Evolutionary conservation across 2,113 vertebrate genomes (phyloP), one percentile per base, ranked within the genome.

Genomic region (Caranx melampygus): DNA sequence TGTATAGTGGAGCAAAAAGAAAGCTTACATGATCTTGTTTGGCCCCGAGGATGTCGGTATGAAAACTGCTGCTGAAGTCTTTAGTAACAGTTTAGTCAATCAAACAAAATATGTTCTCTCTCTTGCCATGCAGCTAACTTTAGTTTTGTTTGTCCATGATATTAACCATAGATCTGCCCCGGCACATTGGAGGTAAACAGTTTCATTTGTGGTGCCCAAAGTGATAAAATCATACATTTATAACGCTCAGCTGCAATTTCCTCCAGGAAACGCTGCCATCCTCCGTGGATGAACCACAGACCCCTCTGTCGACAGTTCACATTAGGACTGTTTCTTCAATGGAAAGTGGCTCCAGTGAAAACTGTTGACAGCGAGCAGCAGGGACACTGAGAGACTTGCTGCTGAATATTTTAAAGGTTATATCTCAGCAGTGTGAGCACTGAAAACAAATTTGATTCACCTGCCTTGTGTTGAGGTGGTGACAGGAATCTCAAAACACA

Each of bases 281-380:
- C 3, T 26, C 65, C 60, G 3, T 35, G 42, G 76, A 75, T 75
- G 21, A 70, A 75, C 71, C 65, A 16, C 65, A 79, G 52, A 70
- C 20, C n/a, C 47, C 16, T 0, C 40, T 58, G 82, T 73, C 75
- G 49, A 59, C 58, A 45, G 33, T 70, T 81, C 42, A 10, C 18
- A 45, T 9, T 5, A 26, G 26, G 33, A 64, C 42, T 35, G 34
- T 18, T 72, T 70, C 37, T 65, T 51, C n/a, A 47, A 9, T 4
- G 6, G 20, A 69, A 59, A 64, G 42, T 64, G 44, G 21, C 15
- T 34, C 15, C 44, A n/a, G 37, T 79, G 6, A 79, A 67, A 71
- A 60, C 52, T 60, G 76, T 69, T 80, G 76, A 77, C 76, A 76
- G 67, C 0, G 42, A 69, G 66, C 9, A 40, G 49, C 51, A 44